phyloP scores from a whole-genome alignment of 2,888 invertebrate genomes.

The Xylocampa areola region DNA sequence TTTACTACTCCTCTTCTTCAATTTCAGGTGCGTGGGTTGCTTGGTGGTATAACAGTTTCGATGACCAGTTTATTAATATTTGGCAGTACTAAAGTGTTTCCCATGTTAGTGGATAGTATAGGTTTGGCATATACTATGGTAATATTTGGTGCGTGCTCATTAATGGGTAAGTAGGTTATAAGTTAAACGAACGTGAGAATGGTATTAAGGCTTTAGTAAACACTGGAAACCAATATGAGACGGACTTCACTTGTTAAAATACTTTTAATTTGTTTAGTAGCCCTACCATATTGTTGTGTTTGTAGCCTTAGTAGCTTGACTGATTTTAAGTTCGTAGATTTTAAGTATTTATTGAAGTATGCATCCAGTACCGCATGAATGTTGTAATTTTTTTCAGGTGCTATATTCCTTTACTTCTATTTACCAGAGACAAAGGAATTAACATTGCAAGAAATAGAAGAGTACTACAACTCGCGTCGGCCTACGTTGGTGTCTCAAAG shows the following conservation, averaged over 20 bases:
- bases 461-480: constrained; percentile 89
- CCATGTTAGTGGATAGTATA: constrained; percentile 55
- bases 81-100: constrained; percentile 60
- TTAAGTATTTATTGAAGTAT: no score
- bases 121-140: constrained; percentile 62
- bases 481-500: constrained; percentile 78
- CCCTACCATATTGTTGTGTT: no score
- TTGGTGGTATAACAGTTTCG: constrained; percentile 90
- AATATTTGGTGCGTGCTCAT: constrained; percentile 63
- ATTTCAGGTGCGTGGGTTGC: constrained; percentile 89
- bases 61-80: constrained; percentile 66
- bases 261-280: no score
- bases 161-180: constrained; percentile 63
- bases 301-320: no score
- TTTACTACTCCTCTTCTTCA: no score
- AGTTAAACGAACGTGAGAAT: not conserved
- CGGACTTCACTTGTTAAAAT: no score
- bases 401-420: constrained; percentile 87
- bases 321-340: no score
- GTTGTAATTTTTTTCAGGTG: constrained; percentile 70
- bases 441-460: constrained; percentile 91
- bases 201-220: not conserved
- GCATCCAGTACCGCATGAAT: no score
- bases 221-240: no score
- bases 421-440: constrained; percentile 91